Percentiles rank a stretch among this genome's conserved stretches.
Conservation (phyloP, 2,113 vertebrate species). For the Cryptotis parvus region DNA sequence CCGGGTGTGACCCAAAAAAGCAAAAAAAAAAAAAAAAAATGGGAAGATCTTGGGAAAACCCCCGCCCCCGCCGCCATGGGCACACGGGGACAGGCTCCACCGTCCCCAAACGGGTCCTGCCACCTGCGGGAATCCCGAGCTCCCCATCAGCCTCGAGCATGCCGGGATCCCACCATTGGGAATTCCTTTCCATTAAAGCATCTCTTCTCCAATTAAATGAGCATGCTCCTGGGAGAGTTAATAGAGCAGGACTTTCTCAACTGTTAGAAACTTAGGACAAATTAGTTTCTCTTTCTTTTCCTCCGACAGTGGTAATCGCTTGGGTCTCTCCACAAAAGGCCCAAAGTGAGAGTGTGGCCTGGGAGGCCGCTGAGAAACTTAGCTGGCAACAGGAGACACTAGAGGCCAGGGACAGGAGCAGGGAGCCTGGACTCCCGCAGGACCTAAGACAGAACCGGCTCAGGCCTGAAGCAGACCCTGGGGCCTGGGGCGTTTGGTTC, state of each 20-base stretch:
- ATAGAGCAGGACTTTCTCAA: conserved; percentile 69
- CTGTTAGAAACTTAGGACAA: conserved; percentile 66
- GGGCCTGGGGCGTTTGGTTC: too few relatives aligned
- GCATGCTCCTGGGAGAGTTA: conserved; percentile 68
- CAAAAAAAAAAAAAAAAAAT: neutral
- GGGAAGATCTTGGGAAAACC: neutral
- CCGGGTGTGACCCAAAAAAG: too few relatives aligned
- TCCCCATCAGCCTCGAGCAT: neutral
- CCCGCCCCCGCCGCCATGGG: neutral
- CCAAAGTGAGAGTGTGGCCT: neutral
- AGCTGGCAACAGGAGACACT: neutral
- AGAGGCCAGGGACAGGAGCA: neutral
- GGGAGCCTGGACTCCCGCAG: neutral
- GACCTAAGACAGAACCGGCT: neutral
- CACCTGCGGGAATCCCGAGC: neutral
- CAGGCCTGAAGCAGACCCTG: too few relatives aligned
- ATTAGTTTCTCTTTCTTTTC: conserved; percentile 53
- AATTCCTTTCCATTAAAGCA: conserved; percentile 75
- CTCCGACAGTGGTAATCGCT: conserved; percentile 54
- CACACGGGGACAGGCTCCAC: neutral
- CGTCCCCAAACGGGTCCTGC: neutral
- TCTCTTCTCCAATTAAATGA: conserved; percentile 64
- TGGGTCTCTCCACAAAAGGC: conserved; percentile 21
- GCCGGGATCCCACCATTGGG: conserved; percentile 29
- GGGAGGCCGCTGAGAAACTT: neutral